phyloP scores from a whole-genome alignment of 2,888 invertebrate genomes.

The Xanthorhoe spadicearia region DNA sequence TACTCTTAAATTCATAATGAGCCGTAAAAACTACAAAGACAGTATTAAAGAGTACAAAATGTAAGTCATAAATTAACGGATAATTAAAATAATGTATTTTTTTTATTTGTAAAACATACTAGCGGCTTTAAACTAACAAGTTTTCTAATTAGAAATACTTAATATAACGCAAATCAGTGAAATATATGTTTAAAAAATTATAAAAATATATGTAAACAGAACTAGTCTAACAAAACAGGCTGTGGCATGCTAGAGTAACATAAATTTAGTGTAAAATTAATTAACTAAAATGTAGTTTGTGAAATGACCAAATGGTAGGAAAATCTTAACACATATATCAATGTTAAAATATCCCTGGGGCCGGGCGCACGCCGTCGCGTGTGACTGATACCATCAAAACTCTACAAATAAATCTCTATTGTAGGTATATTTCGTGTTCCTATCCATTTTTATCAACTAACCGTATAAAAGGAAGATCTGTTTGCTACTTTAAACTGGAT shows the following conservation, averaged over 20 bases:
- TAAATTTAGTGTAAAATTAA: conserved; percentile 28
- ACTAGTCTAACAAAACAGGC: conserved; percentile 41
- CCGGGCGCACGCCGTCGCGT: conserved; percentile 23
- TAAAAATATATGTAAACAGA: conserved; percentile 12
- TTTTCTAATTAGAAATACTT: neutral
- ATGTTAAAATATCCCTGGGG: conserved; percentile 32
- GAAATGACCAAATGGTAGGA: conserved; percentile 38
- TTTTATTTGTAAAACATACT: neutral
- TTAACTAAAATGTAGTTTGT: conserved; percentile 31
- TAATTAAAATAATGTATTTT: neutral
- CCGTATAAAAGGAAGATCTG: too few relatives aligned
- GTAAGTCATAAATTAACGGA: neutral
- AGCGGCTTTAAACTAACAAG: neutral
- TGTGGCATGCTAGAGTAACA: conserved; percentile 39
- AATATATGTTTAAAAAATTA: conserved; percentile 1
- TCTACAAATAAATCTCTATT: neutral
- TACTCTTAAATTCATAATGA: neutral
- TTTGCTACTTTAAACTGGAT: too few relatives aligned
- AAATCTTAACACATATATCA: conserved; percentile 31
- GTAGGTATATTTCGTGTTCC: neutral
- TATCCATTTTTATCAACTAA: too few relatives aligned
- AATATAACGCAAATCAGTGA: conserved; percentile 7
- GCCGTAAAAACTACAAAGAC: neutral
- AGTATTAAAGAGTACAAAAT: neutral
- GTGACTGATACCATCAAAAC: conserved; percentile 5